phyloP scores from a whole-genome alignment of 2,888 invertebrate species.

The Dryadula phaetusa region DNA sequence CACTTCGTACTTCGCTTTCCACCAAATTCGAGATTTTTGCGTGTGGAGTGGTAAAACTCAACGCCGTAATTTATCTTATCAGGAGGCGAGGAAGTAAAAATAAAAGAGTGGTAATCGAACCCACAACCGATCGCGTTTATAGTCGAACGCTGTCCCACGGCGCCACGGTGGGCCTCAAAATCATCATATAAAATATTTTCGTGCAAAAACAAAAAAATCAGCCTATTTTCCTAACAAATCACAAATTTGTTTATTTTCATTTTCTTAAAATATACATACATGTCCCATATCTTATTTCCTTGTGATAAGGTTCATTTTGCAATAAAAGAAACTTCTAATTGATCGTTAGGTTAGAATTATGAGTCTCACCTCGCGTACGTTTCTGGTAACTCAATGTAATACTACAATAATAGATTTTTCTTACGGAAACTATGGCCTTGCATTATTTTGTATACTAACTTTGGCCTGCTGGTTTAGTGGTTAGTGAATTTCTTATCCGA shows the following conservation, averaged over 20 bases:
- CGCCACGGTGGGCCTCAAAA: not conserved
- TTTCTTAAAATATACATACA: not conserved
- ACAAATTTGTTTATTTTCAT: conserved; percentile 22
- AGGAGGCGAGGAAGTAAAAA: too few species aligned
- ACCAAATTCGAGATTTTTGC: too few species aligned
- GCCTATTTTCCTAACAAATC: conserved; percentile 4
- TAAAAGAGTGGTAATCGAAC: too few species aligned
- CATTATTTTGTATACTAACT: not conserved
- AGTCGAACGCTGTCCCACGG: too few species aligned
- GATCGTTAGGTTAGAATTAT: conserved; percentile 26
- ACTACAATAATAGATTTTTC: conserved; percentile 11
- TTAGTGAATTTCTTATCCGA: not conserved
- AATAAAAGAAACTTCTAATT: not conserved
- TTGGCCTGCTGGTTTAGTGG: not conserved
- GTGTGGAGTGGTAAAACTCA: too few species aligned
- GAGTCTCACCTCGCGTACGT: conserved; percentile 17
- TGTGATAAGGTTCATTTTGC: conserved; percentile 12
- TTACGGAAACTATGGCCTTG: conserved; percentile 2
- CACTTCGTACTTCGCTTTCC: too few species aligned
- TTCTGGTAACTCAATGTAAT: conserved; percentile 11
- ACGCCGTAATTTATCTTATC: too few species aligned
- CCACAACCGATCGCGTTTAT: too few species aligned
- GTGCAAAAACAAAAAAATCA: too few species aligned
- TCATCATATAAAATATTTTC: too few species aligned
- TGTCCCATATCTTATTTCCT: not conserved